A percentile compares a stretch with the other conserved stretches of the same genome.
These are phyloP conservation scores for Scaptomyza tumidula DNA, from an alignment of 2,888 invertebrate species.

Conservation along the genomic window DNA sequence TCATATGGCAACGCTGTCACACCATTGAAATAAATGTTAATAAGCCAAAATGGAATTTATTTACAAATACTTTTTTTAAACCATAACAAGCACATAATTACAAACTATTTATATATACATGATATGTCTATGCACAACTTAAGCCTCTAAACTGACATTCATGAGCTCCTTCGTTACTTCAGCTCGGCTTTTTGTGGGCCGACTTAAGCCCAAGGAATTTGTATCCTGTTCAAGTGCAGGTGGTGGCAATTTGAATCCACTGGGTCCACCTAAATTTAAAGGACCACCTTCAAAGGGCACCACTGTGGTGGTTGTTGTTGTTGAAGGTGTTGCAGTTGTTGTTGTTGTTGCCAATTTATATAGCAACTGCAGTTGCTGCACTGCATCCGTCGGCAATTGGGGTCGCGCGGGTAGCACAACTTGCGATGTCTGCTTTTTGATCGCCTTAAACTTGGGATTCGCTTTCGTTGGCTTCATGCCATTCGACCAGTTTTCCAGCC, in stretches of 20 bases:
- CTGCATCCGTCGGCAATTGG: slow-evolving; percentile 83
- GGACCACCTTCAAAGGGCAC: slow-evolving; percentile 25
- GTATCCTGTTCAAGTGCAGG: slow-evolving; percentile 52
- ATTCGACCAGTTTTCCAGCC: slow-evolving; percentile 87
- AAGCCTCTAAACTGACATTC: slow-evolving; percentile 85
- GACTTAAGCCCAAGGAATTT: slow-evolving; percentile 33
- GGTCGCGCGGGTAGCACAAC: slow-evolving; percentile 59
- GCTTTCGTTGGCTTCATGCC: slow-evolving; percentile 84
- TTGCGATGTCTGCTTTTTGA: slow-evolving; percentile 15
- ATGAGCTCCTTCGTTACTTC: slow-evolving; percentile 87
- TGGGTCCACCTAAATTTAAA: slow-evolving; percentile 39
- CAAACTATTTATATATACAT: not conserved
- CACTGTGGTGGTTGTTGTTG: slow-evolving; percentile 20
- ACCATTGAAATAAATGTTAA: not conserved
- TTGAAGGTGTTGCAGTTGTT: slow-evolving; percentile 27
- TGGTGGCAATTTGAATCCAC: slow-evolving; percentile 60
- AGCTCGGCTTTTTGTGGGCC: slow-evolving; percentile 82
- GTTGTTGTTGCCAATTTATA: slow-evolving; percentile 79
- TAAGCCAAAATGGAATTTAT: slow-evolving; percentile 10
- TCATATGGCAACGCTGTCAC: not conserved
- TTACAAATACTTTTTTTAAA: slow-evolving; percentile 18
- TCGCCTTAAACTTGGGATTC: slow-evolving; percentile 31
- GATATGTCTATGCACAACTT: slow-evolving; percentile 32
- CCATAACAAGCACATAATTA: not conserved
- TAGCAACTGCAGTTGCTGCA: slow-evolving; percentile 82